A percentile compares a stretch with the other conserved stretches of the same genome.
Evolutionary conservation across 2,113 vertebrate species (phyloP).

Genomic region (Anarrhichthys ocellatus): DNA sequence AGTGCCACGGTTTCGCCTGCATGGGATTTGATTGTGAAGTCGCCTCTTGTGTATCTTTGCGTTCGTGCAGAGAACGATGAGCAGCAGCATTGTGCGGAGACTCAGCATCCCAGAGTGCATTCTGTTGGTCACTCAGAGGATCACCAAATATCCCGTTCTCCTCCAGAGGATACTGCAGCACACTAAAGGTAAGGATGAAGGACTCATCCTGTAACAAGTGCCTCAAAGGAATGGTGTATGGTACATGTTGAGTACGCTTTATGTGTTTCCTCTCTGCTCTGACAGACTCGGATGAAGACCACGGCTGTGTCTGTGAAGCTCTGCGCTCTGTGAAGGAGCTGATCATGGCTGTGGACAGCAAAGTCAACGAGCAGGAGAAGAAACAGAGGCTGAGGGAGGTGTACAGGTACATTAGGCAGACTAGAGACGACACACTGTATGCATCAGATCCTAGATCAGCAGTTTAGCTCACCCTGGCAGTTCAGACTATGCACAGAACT

Average conservation of each 20-base stretch:
- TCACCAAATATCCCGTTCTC: constrained; percentile 94
- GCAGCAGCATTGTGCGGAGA: constrained; percentile 89
- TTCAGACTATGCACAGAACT: background rate
- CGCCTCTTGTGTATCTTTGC: background rate
- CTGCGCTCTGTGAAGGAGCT: constrained; percentile 90
- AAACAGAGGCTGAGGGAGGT: constrained; percentile 89
- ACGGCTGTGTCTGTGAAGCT: constrained; percentile 83
- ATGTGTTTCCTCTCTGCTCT: background rate
- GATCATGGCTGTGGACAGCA: constrained; percentile 88
- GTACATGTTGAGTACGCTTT: background rate
- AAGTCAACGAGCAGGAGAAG: constrained; percentile 92
- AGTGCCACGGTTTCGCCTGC: background rate
- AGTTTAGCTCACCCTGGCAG: background rate
- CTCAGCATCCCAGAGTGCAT: constrained; percentile 94
- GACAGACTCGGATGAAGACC: constrained; percentile 88
- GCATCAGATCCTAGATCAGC: background rate
- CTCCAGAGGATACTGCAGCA: constrained; percentile 92
- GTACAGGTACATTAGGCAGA: constrained; percentile 74
- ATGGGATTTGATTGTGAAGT: background rate
- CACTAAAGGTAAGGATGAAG: constrained; percentile 86
- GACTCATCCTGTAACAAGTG: background rate
- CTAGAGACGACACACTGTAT: background rate
- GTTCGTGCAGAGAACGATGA: constrained; percentile 90
- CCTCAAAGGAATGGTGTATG: background rate
- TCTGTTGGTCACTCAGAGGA: constrained; percentile 92